Base-by-base conservation (phyloP, 1,140 invertebrate species). In the Papilio glaucus region DNA sequence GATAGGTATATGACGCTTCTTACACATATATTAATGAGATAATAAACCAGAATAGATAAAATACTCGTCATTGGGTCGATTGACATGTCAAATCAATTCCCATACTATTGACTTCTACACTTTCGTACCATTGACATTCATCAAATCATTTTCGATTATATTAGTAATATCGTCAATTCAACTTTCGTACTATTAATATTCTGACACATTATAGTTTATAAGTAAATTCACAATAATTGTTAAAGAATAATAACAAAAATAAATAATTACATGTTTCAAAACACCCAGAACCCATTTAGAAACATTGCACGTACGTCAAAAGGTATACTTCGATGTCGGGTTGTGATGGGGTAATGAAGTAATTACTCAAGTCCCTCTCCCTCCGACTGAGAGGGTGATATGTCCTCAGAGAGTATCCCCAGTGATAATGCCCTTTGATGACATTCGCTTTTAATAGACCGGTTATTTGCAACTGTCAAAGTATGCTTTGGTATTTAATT, bases 291-390 rank as follows among this genome's bases (percentile, higher is more conserved):
- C 29, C 9, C 21, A 12, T 57, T 12, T 57, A 24, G 21, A 24
- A 63, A 63, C 53, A 73, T 70, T 72, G 57, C 71, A 38, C 68
- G 42, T 71, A 57, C 61, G 41, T 33, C 71, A 73, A 71, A 71
- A 78, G 72, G 53, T 60, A 71, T 69, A 74, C 73, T 73, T 49
- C 62, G 65, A 70, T 72, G 60, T 77, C 49, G 73, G 57, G 69
- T 53, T 24, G 18, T 42, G 65, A 68, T 42, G 38, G 65, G 53
- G 75, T 81, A 78, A 80, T 81, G 75, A 77, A 78, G 80, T 80
- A 82, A 84, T 84, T 82, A 84, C 73, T 73, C 45, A 42, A 60
- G 26, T 15, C 63, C 70, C 42, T 61, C 73, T 42, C 72, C 60
- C 38, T 63, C 57, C 24, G 6, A 42, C 70, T 21, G 21, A 72